Base-by-base conservation (phyloP, 1,140 invertebrate species). In the Thaumetopoea pityocampa region DNA sequence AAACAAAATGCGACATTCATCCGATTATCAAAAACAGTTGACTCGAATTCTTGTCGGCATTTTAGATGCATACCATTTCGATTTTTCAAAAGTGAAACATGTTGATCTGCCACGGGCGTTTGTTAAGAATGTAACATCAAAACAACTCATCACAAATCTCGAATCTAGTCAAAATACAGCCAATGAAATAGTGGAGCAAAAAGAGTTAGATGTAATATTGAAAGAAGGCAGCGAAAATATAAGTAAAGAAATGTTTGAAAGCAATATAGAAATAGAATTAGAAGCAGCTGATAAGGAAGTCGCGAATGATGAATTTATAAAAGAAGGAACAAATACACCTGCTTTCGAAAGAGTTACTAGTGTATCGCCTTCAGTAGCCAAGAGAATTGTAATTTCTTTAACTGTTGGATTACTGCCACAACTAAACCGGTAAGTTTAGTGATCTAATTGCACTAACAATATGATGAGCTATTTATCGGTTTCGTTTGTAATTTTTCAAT, bases 21-120 rank as follows among this genome's bases (percentile, higher is more conserved):
- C 90, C 0, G 90, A 93, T 7, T 91, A 92, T 79, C 94, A 97
- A 61, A 96, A 94, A 67, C 92, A 95, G 57, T 81, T 92, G 24
- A 91, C 95, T 0, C 90, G 93, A 51, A 88, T 98, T 22, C 85
- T 97, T 8, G 91, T 96, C 0, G 89, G 88, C 1, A 92, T 99
- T 35, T 81, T 99, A 15, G 94, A 98, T 78, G 90, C 92, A 1
- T 99, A 98, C 67, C 96, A 99, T 83, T 99, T 94, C 82, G 94
- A 98, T 87, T 78, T 98, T 15, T 90, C 88, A 0, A 90, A 91
- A 67, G 87, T 86, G 0, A 79, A 87, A 38, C 62, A 70, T 41
- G 69, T 85, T 34, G 72, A 79, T 34, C 20, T 82, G 7, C 77
- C 80, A 0, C 79, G 73, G 54, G 47, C 63, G 1, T 52, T 82